Percentiles rank a stretch among this genome's conserved stretches.
These are phyloP conservation scores for Leucoptera coffeella DNA, from an alignment of 2,888 invertebrate species.

Conservation along the genomic window DNA sequence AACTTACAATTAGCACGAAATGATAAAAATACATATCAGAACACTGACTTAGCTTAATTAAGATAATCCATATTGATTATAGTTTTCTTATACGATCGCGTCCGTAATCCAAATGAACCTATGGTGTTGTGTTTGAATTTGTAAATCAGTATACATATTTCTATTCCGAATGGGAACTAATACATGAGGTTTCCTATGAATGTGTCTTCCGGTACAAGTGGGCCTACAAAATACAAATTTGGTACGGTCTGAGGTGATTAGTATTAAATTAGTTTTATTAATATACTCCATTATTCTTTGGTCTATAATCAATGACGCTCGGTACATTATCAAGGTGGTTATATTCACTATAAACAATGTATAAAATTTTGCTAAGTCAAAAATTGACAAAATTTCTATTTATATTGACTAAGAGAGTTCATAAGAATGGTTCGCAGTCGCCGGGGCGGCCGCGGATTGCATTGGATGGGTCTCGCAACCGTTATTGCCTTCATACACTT, in stretches of 20 bases:
- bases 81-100: too few species aligned
- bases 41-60: slow-evolving; percentile 51
- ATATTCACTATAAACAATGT: slow-evolving; percentile 44
- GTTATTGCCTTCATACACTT: too few species aligned
- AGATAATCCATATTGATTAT: slow-evolving; percentile 41
- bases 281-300: slow-evolving; percentile 46
- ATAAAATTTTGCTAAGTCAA: slow-evolving; percentile 53
- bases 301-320: slow-evolving; percentile 41
- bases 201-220: slow-evolving; percentile 17
- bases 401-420: slow-evolving; percentile 51
- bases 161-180: too few species aligned
- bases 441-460: slow-evolving; percentile 13
- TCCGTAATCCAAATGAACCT: too few species aligned
- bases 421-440: slow-evolving; percentile 50
- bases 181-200: too few species aligned
- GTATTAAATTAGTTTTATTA: slow-evolving; percentile 31
- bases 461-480: too few species aligned
- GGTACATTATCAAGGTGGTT: slow-evolving; percentile 35
- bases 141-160: too few species aligned
- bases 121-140: too few species aligned
- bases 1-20: slow-evolving; percentile 48
- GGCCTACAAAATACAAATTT: slow-evolving; percentile 41
- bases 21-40: slow-evolving; percentile 49
- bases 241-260: slow-evolving; percentile 50
- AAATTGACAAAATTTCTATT: slow-evolving; percentile 49